A percentile compares a stretch with the other conserved stretches of the same genome.
Conservation (phyloP, 1,140 invertebrate species). For the Littorina saxatilis region DNA sequence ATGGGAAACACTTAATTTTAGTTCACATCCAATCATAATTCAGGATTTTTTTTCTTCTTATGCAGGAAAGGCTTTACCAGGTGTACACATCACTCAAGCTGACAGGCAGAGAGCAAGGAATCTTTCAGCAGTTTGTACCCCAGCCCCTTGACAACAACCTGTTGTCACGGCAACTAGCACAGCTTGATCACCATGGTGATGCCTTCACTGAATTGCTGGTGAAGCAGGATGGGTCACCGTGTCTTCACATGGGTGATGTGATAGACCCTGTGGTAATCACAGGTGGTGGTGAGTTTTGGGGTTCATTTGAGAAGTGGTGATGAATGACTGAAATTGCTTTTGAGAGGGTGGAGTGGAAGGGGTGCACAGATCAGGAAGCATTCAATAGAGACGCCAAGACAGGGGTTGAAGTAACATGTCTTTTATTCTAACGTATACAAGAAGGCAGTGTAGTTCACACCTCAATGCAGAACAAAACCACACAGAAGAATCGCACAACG, state of each 20-base stretch:
- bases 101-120: background rate
- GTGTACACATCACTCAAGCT: background rate
- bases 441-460: too few relatives aligned
- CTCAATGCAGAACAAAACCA: too few relatives aligned
- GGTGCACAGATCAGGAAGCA: too few relatives aligned
- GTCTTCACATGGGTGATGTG: background rate
- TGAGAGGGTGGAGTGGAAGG: too few relatives aligned
- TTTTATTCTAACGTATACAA: too few relatives aligned
- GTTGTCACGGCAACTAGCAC: background rate
- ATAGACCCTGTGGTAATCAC: background rate
- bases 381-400: too few relatives aligned
- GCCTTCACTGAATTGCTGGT: background rate
- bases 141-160: slow-evolving; percentile 26
- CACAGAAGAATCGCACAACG: too few relatives aligned
- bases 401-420: too few relatives aligned
- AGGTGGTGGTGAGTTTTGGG: background rate
- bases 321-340: too few relatives aligned
- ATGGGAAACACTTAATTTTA: too few relatives aligned
- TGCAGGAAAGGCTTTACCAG: background rate
- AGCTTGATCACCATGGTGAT: background rate
- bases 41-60: too few relatives aligned
- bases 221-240: background rate
- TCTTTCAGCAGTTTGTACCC: background rate
- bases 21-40: too few relatives aligned
- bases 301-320: background rate